Conservation (phyloP, 2,113 vertebrate species). For the Syngnathoides biaculeatus region DNA sequence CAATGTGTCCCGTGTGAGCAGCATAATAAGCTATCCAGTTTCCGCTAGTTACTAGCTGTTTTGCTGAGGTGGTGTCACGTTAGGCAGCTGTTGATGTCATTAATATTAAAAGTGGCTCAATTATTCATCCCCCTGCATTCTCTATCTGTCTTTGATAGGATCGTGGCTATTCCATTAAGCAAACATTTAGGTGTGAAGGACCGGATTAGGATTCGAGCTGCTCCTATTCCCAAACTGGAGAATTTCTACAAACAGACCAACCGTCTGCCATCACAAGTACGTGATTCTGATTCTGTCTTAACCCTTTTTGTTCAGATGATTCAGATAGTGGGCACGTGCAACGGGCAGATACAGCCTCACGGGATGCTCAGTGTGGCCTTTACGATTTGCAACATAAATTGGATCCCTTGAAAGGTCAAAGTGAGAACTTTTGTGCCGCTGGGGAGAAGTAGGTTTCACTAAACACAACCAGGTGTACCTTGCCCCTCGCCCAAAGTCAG, state of each 20-base stretch:
- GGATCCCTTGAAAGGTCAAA: neutral
- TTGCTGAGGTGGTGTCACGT: neutral
- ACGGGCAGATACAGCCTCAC: neutral
- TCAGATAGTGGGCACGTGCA: neutral
- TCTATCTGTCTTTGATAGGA: slow-evolving; percentile 57
- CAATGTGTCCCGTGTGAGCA: slow-evolving; percentile 3
- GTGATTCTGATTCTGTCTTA: slow-evolving; percentile 27
- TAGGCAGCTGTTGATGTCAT: slow-evolving; percentile 22
- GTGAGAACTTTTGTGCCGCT: neutral
- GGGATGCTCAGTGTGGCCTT: neutral
- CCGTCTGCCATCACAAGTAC: slow-evolving; percentile 73
- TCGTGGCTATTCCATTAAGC: slow-evolving; percentile 77
- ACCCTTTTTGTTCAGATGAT: neutral
- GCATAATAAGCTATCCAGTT: slow-evolving; percentile 29
- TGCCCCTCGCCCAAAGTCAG: neutral
- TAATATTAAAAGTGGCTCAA: neutral
- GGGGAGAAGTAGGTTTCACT: neutral
- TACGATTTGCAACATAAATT: neutral
- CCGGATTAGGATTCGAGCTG: slow-evolving; percentile 59
- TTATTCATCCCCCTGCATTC: slow-evolving; percentile 1
- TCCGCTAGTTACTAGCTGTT: neutral
- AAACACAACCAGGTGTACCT: neutral
- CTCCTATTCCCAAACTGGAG: slow-evolving; percentile 74
- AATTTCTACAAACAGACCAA: slow-evolving; percentile 66
- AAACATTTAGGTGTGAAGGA: slow-evolving; percentile 76